Evolutionary conservation across 2,888 invertebrate species (phyloP).

Genomic region (Brachypterus glaber): DNA sequence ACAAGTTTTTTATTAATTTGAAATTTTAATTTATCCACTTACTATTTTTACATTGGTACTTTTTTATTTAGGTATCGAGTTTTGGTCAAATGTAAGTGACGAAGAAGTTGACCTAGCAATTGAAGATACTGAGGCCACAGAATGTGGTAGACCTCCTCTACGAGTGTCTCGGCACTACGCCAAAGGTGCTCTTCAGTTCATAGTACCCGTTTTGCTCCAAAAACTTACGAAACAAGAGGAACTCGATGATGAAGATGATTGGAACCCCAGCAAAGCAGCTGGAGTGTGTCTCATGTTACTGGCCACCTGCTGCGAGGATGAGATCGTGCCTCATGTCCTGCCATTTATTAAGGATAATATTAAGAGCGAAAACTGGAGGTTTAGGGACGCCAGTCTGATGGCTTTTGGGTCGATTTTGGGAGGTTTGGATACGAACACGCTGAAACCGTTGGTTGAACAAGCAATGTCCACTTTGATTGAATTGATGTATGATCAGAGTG

Average conservation of each 20-base stretch:
- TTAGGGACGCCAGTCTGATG: conserved; percentile 91
- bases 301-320: conserved; percentile 95
- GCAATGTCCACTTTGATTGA: conserved; percentile 94
- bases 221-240: conserved; percentile 96
- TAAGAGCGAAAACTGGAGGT: conserved; percentile 82
- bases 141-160: conserved; percentile 86
- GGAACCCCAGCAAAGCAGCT: conserved; percentile 99
- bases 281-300: conserved; percentile 97
- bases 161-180: conserved; percentile 93
- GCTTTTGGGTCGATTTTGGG: conserved; percentile 82
- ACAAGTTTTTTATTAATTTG: too few species aligned
- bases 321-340: conserved; percentile 88
- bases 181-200: conserved; percentile 91
- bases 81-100: conserved; percentile 99
- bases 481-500: conserved; percentile 87
- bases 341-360: conserved; percentile 96
- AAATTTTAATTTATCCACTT: too few species aligned
- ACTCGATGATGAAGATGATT: conserved; percentile 95
- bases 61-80: too few species aligned
- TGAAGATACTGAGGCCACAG: conserved; percentile 89
- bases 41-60: too few species aligned
- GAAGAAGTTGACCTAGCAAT: conserved; percentile 95
- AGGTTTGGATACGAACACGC: conserved; percentile 75
- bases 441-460: conserved; percentile 90
- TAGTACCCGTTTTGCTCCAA: conserved; percentile 89